Conservation (phyloP, 2,888 invertebrate species). For the Rhyacophila evoluta region DNA sequence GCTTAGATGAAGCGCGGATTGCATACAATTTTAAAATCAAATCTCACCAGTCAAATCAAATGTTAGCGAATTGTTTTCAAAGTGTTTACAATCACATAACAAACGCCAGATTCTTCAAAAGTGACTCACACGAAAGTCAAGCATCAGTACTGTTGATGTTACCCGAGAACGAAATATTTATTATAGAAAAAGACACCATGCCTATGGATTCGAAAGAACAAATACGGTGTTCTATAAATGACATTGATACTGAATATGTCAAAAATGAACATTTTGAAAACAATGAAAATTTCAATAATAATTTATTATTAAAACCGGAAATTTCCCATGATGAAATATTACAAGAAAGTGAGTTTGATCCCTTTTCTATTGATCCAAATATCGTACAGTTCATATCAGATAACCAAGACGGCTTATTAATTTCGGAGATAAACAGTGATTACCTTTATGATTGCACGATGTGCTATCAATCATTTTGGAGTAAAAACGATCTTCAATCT, state of each 20-base stretch:
- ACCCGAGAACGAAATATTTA: conserved; percentile 22
- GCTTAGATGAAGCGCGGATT: neutral
- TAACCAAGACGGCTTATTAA: neutral
- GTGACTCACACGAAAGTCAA: neutral
- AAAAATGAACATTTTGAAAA: neutral
- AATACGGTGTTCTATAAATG: neutral
- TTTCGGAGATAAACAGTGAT: neutral
- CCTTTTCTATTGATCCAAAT: neutral
- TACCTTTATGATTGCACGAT: neutral
- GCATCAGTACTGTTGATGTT: neutral
- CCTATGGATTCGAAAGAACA: neutral
- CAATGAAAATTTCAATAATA: neutral
- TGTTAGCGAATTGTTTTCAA: neutral
- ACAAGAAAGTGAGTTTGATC: neutral
- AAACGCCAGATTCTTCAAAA: neutral
- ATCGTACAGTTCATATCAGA: conserved; percentile 31
- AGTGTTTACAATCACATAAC: neutral
- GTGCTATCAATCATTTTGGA: neutral
- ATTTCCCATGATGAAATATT: neutral
- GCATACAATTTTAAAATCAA: conserved; percentile 1
- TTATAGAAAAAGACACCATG: neutral
- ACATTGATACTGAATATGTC: neutral
- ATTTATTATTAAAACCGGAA: neutral
- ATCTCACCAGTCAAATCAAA: neutral
- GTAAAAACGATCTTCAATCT: neutral